Percentiles rank a stretch among this genome's conserved stretches.
Conservation (phyloP, 2,888 invertebrate species). For the Alsophila aescularia region DNA sequence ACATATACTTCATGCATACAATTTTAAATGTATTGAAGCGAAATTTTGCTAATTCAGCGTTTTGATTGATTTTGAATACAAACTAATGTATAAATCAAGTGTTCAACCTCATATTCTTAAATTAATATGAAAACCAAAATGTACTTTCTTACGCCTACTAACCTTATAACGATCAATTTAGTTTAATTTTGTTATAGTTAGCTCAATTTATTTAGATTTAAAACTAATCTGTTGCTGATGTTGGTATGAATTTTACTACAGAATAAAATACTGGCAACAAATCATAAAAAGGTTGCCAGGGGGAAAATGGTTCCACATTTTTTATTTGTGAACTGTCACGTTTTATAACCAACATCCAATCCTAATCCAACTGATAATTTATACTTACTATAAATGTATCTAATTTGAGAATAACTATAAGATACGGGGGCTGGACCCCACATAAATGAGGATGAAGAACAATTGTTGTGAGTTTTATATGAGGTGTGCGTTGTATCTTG, state of each 20-base stretch:
- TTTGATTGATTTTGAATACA: constrained; percentile 38
- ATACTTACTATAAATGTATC: constrained; percentile 27
- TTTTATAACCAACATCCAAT: constrained; percentile 42
- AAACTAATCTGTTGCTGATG: constrained; percentile 39
- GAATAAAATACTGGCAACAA: constrained; percentile 4
- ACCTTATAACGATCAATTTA: constrained; percentile 57
- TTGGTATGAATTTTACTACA: constrained; percentile 32
- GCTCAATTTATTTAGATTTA: constrained; percentile 61
- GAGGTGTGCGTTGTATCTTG: constrained; percentile 58
- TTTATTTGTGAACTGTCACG: constrained; percentile 11
- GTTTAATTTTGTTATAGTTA: constrained; percentile 51
- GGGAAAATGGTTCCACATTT: not conserved
- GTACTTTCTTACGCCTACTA: constrained; percentile 56
- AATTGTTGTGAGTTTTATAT: constrained; percentile 77
- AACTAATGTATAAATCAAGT: constrained; percentile 55
- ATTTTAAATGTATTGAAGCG: constrained; percentile 46
- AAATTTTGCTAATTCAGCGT: constrained; percentile 49
- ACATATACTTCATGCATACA: constrained; percentile 42
- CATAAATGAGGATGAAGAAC: constrained; percentile 58
- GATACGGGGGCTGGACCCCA: constrained; percentile 77
- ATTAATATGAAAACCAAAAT: constrained; percentile 51
- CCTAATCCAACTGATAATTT: constrained; percentile 47
- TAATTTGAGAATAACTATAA: constrained; percentile 62
- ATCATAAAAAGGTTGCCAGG: not conserved
- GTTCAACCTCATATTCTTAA: constrained; percentile 72